phyloP scores from a whole-genome alignment of 2,888 invertebrate species.

The Artemia sinica region DNA sequence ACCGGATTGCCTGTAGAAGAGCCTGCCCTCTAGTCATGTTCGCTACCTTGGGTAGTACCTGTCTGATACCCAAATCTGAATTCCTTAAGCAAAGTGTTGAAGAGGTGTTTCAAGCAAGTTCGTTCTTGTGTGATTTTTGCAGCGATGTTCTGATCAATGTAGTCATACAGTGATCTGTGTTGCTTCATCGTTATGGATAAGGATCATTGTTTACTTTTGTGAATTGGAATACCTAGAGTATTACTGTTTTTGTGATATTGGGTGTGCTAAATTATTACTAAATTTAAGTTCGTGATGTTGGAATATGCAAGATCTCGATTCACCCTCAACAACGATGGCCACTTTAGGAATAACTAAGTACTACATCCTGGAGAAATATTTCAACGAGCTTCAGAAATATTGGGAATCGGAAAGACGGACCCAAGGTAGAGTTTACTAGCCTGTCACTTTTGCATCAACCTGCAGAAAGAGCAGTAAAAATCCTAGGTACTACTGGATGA shows the following conservation, averaged over 20 bases:
- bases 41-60: slow-evolving; percentile 9
- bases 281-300: slow-evolving; percentile 1
- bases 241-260: too few relatives aligned
- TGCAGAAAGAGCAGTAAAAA: too few relatives aligned
- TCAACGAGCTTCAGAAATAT: slow-evolving; percentile 87
- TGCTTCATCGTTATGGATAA: too few relatives aligned
- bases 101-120: too few relatives aligned
- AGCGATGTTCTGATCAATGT: too few relatives aligned
- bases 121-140: too few relatives aligned
- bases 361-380: slow-evolving; percentile 93
- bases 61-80: slow-evolving; percentile 1
- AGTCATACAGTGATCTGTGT: too few relatives aligned
- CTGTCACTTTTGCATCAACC: too few relatives aligned
- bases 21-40: not conserved
- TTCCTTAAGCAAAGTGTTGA: too few relatives aligned
- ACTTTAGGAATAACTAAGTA: slow-evolving; percentile 89
- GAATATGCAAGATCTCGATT: slow-evolving; percentile 1
- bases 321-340: slow-evolving; percentile 46
- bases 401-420: slow-evolving; percentile 91
- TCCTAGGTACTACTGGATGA: too few relatives aligned
- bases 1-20: not conserved
- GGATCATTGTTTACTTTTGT: too few relatives aligned
- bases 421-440: slow-evolving; percentile 50
- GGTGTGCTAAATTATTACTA: not conserved
- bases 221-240: too few relatives aligned